A percentile compares a stretch with the other conserved stretches of the same genome.
These are phyloP conservation scores for Macaria liturata DNA, from an alignment of 2,888 invertebrate species.

Conservation along the genomic window DNA sequence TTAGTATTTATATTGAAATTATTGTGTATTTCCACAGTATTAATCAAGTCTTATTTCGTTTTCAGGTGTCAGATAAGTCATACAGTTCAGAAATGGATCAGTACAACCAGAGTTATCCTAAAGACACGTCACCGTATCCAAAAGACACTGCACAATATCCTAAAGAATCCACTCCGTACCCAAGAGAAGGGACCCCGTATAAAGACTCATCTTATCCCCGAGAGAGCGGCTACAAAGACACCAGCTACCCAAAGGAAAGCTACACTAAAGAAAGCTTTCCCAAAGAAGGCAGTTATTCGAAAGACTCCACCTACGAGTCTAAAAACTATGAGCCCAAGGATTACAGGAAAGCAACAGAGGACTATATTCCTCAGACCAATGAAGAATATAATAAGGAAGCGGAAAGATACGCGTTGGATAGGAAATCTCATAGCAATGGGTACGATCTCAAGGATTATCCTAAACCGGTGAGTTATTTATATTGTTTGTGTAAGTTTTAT, in stretches of 20 bases:
- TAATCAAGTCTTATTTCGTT: background rate
- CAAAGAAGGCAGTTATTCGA: constrained; percentile 22
- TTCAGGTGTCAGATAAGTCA: constrained; percentile 40
- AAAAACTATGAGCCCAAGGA: constrained; percentile 61
- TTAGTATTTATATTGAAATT: too few species aligned
- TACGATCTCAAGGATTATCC: constrained; percentile 56
- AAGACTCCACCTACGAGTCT: constrained; percentile 33
- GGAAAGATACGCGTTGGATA: constrained; percentile 67
- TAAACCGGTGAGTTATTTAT: constrained; percentile 36
- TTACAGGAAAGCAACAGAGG: constrained; percentile 62
- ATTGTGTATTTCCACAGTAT: too few species aligned
- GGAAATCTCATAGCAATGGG: constrained; percentile 55
- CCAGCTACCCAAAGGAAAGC: constrained; percentile 2
- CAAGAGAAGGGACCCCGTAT: constrained; percentile 10
- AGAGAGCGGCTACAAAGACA: constrained; percentile 16
- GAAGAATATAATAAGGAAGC: constrained; percentile 76
- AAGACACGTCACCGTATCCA: constrained; percentile 20
- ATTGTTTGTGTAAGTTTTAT: too few species aligned
- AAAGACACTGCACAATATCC: constrained; percentile 15
- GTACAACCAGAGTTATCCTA: constrained; percentile 29
- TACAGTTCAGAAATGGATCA: constrained; percentile 35
- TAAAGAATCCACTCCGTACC: constrained; percentile 12
- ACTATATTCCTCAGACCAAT: constrained; percentile 69
- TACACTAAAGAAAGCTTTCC: constrained; percentile 7
- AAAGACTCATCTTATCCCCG: constrained; percentile 22